Conservation (phyloP, 1,140 invertebrate species). For the Aphelinus atriplicis region DNA sequence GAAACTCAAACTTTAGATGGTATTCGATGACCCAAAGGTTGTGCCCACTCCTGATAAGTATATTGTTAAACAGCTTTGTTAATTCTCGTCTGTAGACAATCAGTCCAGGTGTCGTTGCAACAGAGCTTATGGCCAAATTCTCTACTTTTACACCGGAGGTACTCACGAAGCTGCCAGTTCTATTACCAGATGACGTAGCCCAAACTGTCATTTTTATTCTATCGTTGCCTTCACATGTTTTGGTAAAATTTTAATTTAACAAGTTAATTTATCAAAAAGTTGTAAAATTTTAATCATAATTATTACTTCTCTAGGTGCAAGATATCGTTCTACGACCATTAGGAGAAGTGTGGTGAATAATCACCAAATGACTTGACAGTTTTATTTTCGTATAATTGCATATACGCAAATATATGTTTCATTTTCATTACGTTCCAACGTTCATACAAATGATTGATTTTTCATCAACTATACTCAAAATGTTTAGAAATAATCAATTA, state of each 20-base stretch:
- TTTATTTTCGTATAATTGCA: no score
- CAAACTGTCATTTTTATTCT: constrained; percentile 66
- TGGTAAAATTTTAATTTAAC: constrained; percentile 47
- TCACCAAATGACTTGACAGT: not conserved
- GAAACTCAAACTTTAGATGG: no score
- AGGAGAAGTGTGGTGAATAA: constrained; percentile 50
- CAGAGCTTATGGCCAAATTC: constrained; percentile 52
- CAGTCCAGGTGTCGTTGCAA: constrained; percentile 61
- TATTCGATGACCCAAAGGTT: no score
- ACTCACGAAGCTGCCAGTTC: constrained; percentile 57
- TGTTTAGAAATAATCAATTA: no score
- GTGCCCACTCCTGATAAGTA: no score
- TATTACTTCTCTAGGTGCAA: constrained; percentile 43
- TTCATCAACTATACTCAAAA: no score
- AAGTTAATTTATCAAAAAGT: no score
- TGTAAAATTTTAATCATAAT: no score
- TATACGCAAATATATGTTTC: no score
- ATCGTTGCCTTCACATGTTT: constrained; percentile 65
- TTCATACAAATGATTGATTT: no score
- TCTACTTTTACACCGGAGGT: constrained; percentile 50
- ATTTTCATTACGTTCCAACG: no score
- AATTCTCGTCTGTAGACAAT: constrained; percentile 48
- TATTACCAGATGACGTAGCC: constrained; percentile 65
- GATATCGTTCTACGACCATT: constrained; percentile 50
- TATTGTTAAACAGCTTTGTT: no score